Conservation (phyloP, 2,888 invertebrate genomes). For the Matsumyia berberina region DNA sequence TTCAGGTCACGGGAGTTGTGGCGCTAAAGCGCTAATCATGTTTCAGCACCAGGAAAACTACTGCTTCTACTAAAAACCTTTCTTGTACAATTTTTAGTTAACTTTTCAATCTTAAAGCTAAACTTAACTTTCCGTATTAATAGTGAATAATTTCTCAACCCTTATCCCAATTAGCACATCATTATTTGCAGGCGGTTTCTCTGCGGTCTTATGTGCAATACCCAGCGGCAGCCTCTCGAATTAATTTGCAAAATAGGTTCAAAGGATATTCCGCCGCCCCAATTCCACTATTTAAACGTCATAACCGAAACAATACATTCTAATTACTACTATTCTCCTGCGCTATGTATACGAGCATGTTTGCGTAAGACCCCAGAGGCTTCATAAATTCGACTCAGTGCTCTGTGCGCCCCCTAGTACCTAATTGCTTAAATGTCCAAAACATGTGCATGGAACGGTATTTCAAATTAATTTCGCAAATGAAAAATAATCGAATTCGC, state of each 20-base stretch:
- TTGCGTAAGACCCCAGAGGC: neutral
- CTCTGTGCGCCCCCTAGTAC: neutral
- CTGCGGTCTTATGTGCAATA: too few relatives aligned
- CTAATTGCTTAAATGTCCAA: constrained; percentile 61
- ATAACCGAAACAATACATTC: constrained; percentile 3
- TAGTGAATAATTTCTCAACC: neutral
- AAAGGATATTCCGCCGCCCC: neutral
- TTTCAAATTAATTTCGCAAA: constrained; percentile 60
- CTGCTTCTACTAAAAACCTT: too few relatives aligned
- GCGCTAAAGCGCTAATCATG: too few relatives aligned
- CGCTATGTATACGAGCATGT: neutral
- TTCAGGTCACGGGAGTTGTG: too few relatives aligned
- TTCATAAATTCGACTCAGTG: constrained; percentile 12
- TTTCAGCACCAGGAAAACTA: too few relatives aligned
- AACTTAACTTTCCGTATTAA: too few relatives aligned
- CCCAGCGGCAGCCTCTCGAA: too few relatives aligned
- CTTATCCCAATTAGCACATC: neutral
- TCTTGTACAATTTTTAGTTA: too few relatives aligned
- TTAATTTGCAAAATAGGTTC: neutral
- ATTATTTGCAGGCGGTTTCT: neutral
- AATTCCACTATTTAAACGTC: neutral
- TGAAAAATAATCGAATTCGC: constrained; percentile 51
- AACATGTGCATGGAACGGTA: constrained; percentile 42
- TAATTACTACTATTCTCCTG: neutral
- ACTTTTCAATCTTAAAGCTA: too few relatives aligned